phyloP scores from a whole-genome alignment of 1,140 invertebrate genomes.

The Drosophila sechellia region DNA sequence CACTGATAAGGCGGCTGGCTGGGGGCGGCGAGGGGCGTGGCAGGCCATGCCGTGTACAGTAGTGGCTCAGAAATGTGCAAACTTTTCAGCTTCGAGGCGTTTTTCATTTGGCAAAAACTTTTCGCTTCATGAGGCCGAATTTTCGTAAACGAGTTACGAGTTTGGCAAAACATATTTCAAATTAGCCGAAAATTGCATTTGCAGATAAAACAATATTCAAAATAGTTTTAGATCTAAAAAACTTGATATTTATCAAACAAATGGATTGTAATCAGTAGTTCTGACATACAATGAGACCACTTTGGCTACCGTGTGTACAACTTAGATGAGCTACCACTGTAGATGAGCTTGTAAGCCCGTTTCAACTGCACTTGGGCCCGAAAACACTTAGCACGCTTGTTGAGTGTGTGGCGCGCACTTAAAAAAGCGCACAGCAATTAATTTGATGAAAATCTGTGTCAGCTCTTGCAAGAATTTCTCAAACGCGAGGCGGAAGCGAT shows the following conservation, averaged over 20 bases:
- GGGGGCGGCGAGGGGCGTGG: conserved; percentile 26
- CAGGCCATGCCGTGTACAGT: conserved; percentile 26
- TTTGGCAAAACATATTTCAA: conserved; percentile 5
- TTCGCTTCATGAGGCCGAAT: neutral
- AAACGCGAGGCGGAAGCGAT: conserved; percentile 31
- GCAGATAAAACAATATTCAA: no score
- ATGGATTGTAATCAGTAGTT: no score
- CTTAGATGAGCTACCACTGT: conserved; percentile 18
- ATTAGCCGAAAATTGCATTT: neutral
- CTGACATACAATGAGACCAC: no score
- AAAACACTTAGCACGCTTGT: conserved; percentile 75
- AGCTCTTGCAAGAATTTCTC: conserved; percentile 53
- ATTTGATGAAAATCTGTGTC: conserved; percentile 79
- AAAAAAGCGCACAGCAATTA: conserved; percentile 72
- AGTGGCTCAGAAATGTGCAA: conserved; percentile 25
- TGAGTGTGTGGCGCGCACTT: conserved; percentile 59
- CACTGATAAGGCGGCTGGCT: conserved; percentile 63
- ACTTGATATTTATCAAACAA: no score
- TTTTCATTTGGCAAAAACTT: conserved; percentile 21
- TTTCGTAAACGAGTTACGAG: neutral
- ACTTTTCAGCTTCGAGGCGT: conserved; percentile 10
- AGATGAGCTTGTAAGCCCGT: conserved; percentile 18
- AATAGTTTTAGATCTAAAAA: no score
- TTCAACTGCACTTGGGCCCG: conserved; percentile 57
- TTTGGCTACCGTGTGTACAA: neutral